A percentile compares a stretch with the other conserved stretches of the same genome.
These are phyloP conservation scores for Cyanistes caeruleus DNA, from an alignment of 2,113 vertebrate genomes.

Conservation along the genomic window DNA sequence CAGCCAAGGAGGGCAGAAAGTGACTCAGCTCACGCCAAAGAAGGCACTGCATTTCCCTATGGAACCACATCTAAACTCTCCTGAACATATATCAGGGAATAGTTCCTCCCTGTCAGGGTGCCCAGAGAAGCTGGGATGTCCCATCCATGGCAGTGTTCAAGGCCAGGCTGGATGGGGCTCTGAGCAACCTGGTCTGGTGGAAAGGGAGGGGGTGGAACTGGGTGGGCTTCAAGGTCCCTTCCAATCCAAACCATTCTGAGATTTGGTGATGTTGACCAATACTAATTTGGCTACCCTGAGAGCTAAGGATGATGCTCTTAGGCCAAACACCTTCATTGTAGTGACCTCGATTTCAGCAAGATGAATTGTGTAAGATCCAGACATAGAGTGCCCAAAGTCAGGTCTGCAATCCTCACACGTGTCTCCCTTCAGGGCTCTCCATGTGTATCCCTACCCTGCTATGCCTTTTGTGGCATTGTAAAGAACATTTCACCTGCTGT, in stretches of 20 bases:
- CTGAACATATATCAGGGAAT: neutral
- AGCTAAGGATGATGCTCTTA: neutral
- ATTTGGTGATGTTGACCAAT: neutral
- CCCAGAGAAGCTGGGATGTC: neutral
- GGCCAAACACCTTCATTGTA: neutral
- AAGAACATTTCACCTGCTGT: accelerated
- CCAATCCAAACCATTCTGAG: neutral
- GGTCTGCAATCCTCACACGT: neutral
- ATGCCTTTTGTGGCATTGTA: neutral
- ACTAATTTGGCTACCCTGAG: neutral
- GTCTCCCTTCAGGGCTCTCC: neutral
- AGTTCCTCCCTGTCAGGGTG: accelerated
- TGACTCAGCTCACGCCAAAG: neutral
- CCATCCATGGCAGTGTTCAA: too few species aligned
- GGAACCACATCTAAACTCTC: neutral
- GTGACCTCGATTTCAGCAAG: neutral
- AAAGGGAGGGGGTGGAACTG: accelerated
- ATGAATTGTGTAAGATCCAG: neutral
- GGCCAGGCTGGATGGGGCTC: neutral
- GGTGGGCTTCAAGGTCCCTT: neutral
- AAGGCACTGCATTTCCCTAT: neutral
- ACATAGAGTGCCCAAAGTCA: neutral
- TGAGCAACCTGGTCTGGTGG: accelerated
- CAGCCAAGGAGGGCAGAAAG: neutral
- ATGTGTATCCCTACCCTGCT: neutral